Conservation (phyloP, 1,140 invertebrate genomes). For the Marisa cornuarietis region DNA sequence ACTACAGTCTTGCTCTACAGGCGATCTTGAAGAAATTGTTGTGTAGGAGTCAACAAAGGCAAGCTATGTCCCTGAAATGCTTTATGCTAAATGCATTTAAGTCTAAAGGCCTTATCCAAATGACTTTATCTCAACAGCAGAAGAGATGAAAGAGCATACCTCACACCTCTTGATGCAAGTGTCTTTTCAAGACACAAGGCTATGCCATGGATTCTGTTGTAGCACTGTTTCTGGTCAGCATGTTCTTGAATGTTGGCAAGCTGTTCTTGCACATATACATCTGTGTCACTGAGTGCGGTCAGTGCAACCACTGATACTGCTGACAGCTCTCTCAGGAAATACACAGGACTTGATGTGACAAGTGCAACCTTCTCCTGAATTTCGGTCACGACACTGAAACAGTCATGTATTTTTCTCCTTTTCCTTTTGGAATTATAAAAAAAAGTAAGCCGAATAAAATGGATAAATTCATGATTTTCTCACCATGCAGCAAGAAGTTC, state of each 20-base stretch:
- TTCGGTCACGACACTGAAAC: constrained; percentile 24
- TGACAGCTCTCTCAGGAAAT: constrained; percentile 52
- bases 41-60: too few relatives aligned
- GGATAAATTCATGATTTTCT: neutral
- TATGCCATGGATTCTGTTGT: constrained; percentile 27
- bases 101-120: too few relatives aligned
- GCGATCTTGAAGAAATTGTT: too few relatives aligned
- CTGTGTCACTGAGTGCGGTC: constrained; percentile 36
- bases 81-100: too few relatives aligned
- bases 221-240: neutral
- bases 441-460: neutral
- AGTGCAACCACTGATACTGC: constrained; percentile 49
- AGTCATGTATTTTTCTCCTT: constrained; percentile 8
- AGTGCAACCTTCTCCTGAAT: constrained; percentile 31
- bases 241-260: constrained; percentile 12
- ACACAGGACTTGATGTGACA: constrained; percentile 49
- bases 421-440: neutral
- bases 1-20: too few relatives aligned
- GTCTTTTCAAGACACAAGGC: constrained; percentile 40
- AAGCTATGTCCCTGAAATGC: too few relatives aligned
- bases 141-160: neutral
- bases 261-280: constrained; percentile 19
- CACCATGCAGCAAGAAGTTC: too few relatives aligned
- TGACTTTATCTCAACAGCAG: too few relatives aligned
- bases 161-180: constrained; percentile 15